Evolutionary conservation across 1,140 invertebrate genomes (phyloP).

Genomic region (Zaprionus kolodkinae): DNA sequence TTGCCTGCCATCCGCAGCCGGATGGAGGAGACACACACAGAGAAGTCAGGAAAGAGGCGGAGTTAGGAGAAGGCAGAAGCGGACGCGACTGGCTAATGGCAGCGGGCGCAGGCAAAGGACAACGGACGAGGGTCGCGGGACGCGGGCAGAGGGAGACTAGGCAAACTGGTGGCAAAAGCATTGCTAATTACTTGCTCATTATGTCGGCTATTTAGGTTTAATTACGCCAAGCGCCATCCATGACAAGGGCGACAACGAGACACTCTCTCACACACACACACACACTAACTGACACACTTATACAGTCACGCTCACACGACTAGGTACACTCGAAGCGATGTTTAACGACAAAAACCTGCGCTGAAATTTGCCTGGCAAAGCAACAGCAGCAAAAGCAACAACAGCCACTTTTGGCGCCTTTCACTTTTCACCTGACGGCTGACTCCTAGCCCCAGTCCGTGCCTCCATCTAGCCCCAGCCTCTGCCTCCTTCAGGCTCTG

Average conservation of each 20-base stretch:
- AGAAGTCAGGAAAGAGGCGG: background rate
- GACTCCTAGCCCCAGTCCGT: background rate
- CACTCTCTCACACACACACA: constrained; percentile 32
- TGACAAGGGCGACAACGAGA: constrained; percentile 62
- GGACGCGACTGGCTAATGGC: constrained; percentile 21
- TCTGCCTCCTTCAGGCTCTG: too few species aligned
- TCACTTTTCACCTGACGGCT: constrained; percentile 69
- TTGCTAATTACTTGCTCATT: constrained; percentile 83
- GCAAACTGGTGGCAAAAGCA: constrained; percentile 68
- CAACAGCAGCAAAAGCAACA: constrained; percentile 43
- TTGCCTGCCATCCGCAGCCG: background rate
- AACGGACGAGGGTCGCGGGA: constrained; percentile 11
- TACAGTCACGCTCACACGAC: background rate
- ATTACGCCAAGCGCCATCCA: constrained; percentile 76
- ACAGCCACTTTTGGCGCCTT: constrained; percentile 67
- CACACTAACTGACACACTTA: constrained; percentile 14
- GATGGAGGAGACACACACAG: background rate
- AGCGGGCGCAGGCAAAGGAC: constrained; percentile 1
- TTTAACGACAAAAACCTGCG: constrained; percentile 60
- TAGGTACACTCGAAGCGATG: constrained; percentile 46
- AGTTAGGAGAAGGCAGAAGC: background rate
- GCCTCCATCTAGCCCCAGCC: background rate
- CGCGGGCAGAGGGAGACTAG: background rate
- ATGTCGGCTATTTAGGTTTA: constrained; percentile 83
- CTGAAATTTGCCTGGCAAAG: constrained; percentile 58